Evolutionary conservation across 2,888 invertebrate species (phyloP).

Genomic region (Morpho deidamia): DNA sequence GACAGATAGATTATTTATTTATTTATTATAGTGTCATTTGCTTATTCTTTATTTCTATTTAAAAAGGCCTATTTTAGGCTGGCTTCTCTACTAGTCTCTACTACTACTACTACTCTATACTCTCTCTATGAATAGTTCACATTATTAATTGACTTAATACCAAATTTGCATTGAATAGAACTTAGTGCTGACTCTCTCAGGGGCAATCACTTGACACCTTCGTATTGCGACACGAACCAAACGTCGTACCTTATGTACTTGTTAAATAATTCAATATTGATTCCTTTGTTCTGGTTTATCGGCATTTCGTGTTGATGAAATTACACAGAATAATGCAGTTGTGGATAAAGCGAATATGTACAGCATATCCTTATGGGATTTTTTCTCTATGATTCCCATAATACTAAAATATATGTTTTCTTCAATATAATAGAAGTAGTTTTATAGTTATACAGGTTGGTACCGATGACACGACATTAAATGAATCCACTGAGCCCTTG

Average conservation of each 20-base stretch:
- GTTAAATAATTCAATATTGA: slow-evolving; percentile 2
- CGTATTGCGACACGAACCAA: slow-evolving; percentile 12
- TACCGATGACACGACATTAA: background rate
- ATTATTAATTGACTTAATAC: background rate
- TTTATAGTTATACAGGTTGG: no score
- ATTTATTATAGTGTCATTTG: no score
- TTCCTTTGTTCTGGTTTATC: background rate
- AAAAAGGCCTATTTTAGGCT: background rate
- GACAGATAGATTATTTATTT: no score
- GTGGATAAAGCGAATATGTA: background rate
- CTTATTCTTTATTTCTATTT: no score
- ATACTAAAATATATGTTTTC: no score
- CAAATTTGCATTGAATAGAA: slow-evolving; percentile 10
- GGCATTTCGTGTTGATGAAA: background rate
- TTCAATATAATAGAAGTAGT: no score
- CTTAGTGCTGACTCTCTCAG: slow-evolving; percentile 13
- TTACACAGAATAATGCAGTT: background rate
- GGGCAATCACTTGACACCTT: slow-evolving; percentile 22
- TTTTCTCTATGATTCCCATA: no score
- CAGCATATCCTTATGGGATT: background rate
- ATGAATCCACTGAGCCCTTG: no score
- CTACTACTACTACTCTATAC: no score
- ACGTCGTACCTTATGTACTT: background rate
- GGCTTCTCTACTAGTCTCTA: background rate
- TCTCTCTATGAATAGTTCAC: background rate